Percentiles rank a stretch among this genome's conserved stretches.
Conservation (phyloP, 2,797 vertebrate species). For the Pseudocheirus occidentalis region DNA sequence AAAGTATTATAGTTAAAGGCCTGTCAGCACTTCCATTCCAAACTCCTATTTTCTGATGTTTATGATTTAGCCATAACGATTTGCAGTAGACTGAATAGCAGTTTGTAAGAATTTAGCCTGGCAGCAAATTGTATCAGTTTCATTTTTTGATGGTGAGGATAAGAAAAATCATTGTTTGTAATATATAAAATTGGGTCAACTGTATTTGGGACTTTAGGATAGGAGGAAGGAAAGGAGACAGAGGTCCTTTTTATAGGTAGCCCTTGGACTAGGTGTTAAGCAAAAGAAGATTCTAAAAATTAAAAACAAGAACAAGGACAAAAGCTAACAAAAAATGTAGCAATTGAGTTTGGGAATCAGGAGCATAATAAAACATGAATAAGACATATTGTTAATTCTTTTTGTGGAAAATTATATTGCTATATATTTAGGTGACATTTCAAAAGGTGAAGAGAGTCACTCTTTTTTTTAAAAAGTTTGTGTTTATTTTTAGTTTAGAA, state of each 20-base stretch:
- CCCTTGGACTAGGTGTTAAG: not conserved
- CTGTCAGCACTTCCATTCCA: slow-evolving; percentile 73
- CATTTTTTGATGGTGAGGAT: slow-evolving; percentile 44
- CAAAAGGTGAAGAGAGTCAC: not conserved
- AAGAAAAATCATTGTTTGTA: slow-evolving; percentile 36
- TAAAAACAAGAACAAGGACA: not conserved
- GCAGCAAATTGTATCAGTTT: slow-evolving; percentile 51
- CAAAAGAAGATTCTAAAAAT: not conserved
- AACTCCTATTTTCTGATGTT: slow-evolving; percentile 53
- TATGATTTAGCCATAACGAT: slow-evolving; percentile 61
- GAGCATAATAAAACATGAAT: slow-evolving; percentile 1
- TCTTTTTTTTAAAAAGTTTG: not conserved
- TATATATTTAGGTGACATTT: not conserved
- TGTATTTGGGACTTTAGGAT: not conserved
- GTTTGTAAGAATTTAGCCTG: slow-evolving; percentile 60
- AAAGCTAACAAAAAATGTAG: not conserved
- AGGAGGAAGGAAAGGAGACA: not conserved
- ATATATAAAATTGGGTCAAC: slow-evolving; percentile 15
- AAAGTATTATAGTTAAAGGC: slow-evolving; percentile 59
- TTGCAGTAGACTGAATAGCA: slow-evolving; percentile 51
- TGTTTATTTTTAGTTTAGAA: too few species aligned
- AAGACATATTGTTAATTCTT: slow-evolving; percentile 4
- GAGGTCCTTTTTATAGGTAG: not conserved
- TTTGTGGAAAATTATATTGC: not conserved
- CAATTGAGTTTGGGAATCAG: not conserved